A percentile compares a stretch with the other conserved stretches of the same genome.
Conservation (phyloP, 2,888 invertebrate species). For the Plebejus melissa region DNA sequence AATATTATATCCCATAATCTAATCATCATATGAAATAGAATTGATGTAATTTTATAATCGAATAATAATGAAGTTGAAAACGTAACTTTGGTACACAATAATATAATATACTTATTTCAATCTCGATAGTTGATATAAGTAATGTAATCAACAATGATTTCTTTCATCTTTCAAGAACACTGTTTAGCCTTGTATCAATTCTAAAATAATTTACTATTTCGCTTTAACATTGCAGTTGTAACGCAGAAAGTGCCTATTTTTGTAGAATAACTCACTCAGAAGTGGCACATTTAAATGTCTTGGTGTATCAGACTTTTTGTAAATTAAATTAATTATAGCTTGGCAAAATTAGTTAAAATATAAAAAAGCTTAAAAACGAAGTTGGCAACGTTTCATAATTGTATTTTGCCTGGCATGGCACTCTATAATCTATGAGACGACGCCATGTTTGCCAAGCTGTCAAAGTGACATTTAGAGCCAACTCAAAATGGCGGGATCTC, state of each 20-base stretch:
- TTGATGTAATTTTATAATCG: neutral
- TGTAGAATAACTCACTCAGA: neutral
- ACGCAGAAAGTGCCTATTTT: conserved; percentile 21
- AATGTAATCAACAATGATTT: neutral
- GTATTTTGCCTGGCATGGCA: neutral
- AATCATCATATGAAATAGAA: conserved; percentile 5
- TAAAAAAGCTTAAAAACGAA: neutral
- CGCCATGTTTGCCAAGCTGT: neutral
- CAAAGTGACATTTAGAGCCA: neutral
- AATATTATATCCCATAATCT: conserved; percentile 21
- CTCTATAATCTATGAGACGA: neutral
- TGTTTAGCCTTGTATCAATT: neutral
- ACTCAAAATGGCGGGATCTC: conserved; percentile 16
- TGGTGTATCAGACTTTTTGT: neutral
- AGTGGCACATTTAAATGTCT: neutral
- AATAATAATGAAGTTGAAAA: neutral
- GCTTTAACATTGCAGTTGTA: neutral
- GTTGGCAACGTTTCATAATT: neutral
- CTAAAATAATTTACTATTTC: conserved; percentile 2
- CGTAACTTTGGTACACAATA: neutral
- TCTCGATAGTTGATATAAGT: neutral
- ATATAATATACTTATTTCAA: neutral
- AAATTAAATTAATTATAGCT: neutral
- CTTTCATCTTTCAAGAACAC: neutral
- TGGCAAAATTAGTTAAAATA: neutral